Evolutionary conservation across 2,113 vertebrate genomes (phyloP), one percentile per base, ranked within the genome.

Genomic region (Mastomys coucha): DNA sequence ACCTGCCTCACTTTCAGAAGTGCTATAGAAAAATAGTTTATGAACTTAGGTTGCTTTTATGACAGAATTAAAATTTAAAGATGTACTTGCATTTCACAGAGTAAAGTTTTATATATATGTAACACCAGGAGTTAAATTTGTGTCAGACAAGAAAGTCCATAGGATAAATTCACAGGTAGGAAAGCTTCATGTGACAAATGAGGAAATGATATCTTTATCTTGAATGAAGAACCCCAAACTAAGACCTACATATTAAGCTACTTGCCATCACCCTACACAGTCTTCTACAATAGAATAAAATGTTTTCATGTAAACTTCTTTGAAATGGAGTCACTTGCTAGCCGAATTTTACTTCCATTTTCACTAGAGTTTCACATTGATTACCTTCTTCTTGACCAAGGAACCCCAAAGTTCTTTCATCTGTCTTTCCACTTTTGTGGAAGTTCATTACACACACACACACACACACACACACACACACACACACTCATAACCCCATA

Each of bases 41-140:
- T 82, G 11, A 89, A 93, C 90, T 90, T 90, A 39, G 11, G 65
- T 93, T 96, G 42, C 81, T 87, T 5, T 82, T 60, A 36, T 22
- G 60, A 88, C 22, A 87, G 24, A 96, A 70, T 91, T 93, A 72
- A 93, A 93, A 89, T 87, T 56, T 88, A 84, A 20, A 14, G 51
- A 82, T 63, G 1, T 33, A 91, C 8, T 70, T 93, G 12, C 20
- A 69, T 87, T 96, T 96, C 17, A 12, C 33, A 88, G 28, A 82
- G 13, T 58, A 88, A 93, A 91, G 24, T 82, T 78, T 17, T 45
- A 39, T 69, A 17, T 53, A 14, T 31, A 2, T 39, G 1, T 77
- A 91, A 89, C 22, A 69, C 33, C 14, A 95, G 89, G 13, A 7
- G 69, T 89, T 82, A 51, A 81, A 28, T 45, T 91, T 94, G 39